Evolutionary conservation across 2,888 invertebrate genomes (phyloP).

Genomic region (Atrina japonica): DNA sequence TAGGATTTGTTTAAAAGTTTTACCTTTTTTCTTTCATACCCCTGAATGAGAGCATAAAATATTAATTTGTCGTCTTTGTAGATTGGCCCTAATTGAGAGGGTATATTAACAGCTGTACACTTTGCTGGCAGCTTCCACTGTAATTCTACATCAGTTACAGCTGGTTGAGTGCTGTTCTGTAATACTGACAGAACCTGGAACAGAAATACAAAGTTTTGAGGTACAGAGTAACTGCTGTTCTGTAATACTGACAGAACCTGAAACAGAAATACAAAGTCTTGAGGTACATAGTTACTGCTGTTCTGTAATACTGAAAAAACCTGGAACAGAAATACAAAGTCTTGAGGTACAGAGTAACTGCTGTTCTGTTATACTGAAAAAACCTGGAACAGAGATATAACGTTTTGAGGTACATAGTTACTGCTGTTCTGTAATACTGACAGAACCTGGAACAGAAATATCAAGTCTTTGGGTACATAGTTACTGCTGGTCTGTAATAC

Average conservation of each 20-base stretch:
- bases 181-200: constrained; percentile 1
- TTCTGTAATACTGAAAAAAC: constrained; percentile 2
- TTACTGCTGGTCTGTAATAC: too few relatives aligned
- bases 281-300: too few relatives aligned
- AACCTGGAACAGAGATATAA: background rate
- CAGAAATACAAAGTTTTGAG: background rate
- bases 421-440: too few relatives aligned
- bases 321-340: background rate
- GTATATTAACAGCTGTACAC: background rate
- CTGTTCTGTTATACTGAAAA: background rate
- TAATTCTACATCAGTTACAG: background rate
- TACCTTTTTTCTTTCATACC: too few relatives aligned
- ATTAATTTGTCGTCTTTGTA: too few relatives aligned
- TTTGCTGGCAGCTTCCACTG: background rate
- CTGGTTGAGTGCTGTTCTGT: background rate
- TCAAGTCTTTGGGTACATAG: too few relatives aligned
- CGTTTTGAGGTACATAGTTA: too few relatives aligned
- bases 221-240: too few relatives aligned
- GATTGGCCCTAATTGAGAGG: background rate
- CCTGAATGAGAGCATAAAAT: too few relatives aligned
- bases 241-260: constrained; percentile 9
- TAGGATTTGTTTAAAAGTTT: too few relatives aligned
- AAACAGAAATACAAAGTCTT: background rate
- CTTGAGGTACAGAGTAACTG: too few relatives aligned
- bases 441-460: too few relatives aligned